A percentile compares a stretch with the other conserved stretches of the same genome.
These are phyloP conservation scores for Entelurus aequoreus DNA, from an alignment of 2,113 vertebrate species.

Conservation along the genomic window DNA sequence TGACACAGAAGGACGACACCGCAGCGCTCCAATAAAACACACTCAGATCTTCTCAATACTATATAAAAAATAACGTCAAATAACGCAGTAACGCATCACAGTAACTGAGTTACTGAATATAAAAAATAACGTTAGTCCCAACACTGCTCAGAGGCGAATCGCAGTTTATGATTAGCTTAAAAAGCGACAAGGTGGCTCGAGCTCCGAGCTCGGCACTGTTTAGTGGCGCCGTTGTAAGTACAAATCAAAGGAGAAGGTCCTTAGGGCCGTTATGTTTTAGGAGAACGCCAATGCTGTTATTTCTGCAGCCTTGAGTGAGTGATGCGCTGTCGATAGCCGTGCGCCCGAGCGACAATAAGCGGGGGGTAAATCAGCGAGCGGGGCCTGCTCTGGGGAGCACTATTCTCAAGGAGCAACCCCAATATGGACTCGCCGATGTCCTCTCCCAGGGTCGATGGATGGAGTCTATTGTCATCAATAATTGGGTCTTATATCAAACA, in stretches of 20 bases:
- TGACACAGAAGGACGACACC: too few species aligned
- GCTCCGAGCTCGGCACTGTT: background rate
- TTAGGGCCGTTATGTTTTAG: constrained; percentile 55
- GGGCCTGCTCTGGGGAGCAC: constrained; percentile 39
- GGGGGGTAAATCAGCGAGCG: constrained; percentile 42
- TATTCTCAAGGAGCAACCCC: constrained; percentile 43
- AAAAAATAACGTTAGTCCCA: too few species aligned
- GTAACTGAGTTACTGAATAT: too few species aligned
- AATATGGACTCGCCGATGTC: constrained; percentile 22
- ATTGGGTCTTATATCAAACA: constrained; percentile 59
- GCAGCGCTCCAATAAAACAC: too few species aligned
- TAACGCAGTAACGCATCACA: too few species aligned
- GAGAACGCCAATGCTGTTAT: constrained; percentile 56
- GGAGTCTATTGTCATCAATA: constrained; percentile 53
- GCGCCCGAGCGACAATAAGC: constrained; percentile 50
- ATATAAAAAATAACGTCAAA: too few species aligned
- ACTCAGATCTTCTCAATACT: too few species aligned
- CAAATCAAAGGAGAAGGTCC: constrained; percentile 56
- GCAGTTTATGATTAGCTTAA: constrained; percentile 43
- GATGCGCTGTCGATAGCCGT: constrained; percentile 51
- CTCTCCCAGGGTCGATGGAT: constrained; percentile 46
- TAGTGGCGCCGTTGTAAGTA: constrained; percentile 46
- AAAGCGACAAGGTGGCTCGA: too few species aligned
- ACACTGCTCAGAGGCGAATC: constrained; percentile 27
- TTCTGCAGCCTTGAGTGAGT: constrained; percentile 48